Evolutionary conservation across 2,888 invertebrate genomes (phyloP), one percentile per base, ranked within the genome.

Genomic region (Drosophila mimica): DNA sequence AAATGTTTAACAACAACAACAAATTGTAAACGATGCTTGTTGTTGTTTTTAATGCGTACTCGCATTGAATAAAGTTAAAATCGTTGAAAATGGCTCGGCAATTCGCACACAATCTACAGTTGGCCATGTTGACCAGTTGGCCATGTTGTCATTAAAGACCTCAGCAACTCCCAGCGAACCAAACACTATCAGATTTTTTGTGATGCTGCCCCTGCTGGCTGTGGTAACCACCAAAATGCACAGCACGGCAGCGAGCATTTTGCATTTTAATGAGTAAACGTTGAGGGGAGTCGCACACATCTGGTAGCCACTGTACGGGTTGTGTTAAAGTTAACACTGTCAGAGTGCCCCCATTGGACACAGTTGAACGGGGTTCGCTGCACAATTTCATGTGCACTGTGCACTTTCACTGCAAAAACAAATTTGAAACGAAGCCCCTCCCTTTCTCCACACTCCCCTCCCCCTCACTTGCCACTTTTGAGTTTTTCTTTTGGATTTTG

Each of bases 201-300:
- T 33, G 52, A 20, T 20, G 52, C 8, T 53, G 20, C 43, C 38
- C 43, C 38, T 31, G 46, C 25, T 60, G 8, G 48, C 40, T 64
- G 53, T 36, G 58, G 68, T 53, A 54, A 58, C 68, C 68, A 60
- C 63, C 68, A 82, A 81, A 81, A 68, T 71, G 73, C 67, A 71
- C 72, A 81, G 67, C 72, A 58, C 49, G 60, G 25, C 2, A 33
- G 34, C 76, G 70, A 89, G 70, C 86, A 76, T 87, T 87, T 90
- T 90, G 89, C 90, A 87, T 87, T 89, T 87, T 87, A 87, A 87
- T 87, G 90, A 90, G 85, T 88, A 74, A 89, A 85, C 83, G 77
- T 62, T 66, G 77, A 46, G 69, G 54, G 34, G 30, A 20, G 36
- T 54, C 36, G 25, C 28, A n/a, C 11, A 28, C 17, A 28, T 33